These are phyloP conservation scores for Cheilosia soror DNA, from an alignment of 2,888 invertebrate species.

Conservation along the genomic window DNA sequence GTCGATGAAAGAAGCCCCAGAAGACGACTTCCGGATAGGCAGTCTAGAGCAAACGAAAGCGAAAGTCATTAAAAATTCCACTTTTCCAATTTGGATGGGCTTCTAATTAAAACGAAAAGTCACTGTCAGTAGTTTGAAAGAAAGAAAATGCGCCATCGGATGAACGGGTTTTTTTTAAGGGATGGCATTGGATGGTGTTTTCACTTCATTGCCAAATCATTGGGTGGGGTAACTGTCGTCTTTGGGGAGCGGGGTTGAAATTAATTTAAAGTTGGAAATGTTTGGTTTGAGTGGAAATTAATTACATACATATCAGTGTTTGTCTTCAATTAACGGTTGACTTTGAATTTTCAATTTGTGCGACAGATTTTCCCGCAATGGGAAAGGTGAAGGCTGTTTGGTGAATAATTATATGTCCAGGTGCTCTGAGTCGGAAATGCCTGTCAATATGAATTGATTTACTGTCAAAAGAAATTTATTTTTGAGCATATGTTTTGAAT, in stretches of 20 bases:
- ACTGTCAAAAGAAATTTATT: neutral
- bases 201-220: neutral
- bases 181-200: neutral
- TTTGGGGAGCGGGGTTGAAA: conserved; percentile 23
- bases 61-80: conserved; percentile 70
- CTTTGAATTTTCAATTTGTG: conserved; percentile 66
- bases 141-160: conserved; percentile 28
- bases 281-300: conserved; percentile 64
- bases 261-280: conserved; percentile 67
- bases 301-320: conserved; percentile 69
- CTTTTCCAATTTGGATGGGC: conserved; percentile 60
- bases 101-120: conserved; percentile 72
- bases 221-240: conserved; percentile 7
- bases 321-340: conserved; percentile 66
- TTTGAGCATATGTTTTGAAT: neutral
- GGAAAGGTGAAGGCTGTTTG: neutral
- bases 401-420: conserved; percentile 27
- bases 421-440: conserved; percentile 2
- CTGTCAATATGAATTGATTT: conserved; percentile 39
- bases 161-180: conserved; percentile 5
- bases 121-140: conserved; percentile 67
- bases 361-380: conserved; percentile 28
- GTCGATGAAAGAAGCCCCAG: conserved; percentile 20
- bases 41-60: conserved; percentile 45
- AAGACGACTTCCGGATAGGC: conserved; percentile 18